These are phyloP conservation scores for Tetramorium bicarinatum DNA, from an alignment of 2,888 invertebrate genomes.

Conservation along the genomic window DNA sequence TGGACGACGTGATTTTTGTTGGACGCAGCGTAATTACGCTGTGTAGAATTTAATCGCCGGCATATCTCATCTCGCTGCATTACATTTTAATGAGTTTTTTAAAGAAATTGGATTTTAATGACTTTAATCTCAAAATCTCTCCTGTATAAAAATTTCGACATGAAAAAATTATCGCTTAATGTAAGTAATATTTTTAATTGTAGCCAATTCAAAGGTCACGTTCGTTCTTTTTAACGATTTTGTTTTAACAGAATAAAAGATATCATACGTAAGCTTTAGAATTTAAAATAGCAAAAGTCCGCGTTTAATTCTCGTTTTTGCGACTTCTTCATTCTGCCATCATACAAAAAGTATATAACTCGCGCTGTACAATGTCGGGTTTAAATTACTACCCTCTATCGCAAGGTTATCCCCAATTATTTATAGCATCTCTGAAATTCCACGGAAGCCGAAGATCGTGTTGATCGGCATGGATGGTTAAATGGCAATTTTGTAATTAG, in stretches of 20 bases:
- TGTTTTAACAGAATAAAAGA: background rate
- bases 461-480: constrained; percentile 11
- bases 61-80: background rate
- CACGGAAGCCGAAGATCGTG: constrained; percentile 31
- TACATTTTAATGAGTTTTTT: background rate
- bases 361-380: background rate
- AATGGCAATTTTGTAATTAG: constrained; percentile 76
- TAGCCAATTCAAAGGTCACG: background rate
- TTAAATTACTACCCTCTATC: constrained; percentile 27
- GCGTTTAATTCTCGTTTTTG: background rate
- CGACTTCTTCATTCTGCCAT: background rate
- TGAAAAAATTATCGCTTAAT: background rate
- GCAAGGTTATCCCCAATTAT: constrained; percentile 25
- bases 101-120: background rate
- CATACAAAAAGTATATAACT: constrained; percentile 26
- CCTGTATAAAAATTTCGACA: background rate
- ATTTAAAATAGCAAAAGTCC: background rate
- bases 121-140: background rate
- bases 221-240: background rate
- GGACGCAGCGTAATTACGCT: background rate
- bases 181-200: background rate
- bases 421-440: constrained; percentile 41
- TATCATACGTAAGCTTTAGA: background rate
- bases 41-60: background rate
- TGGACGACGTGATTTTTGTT: background rate